These are phyloP conservation scores for Agrochola lota DNA, from an alignment of 2,888 invertebrate genomes.

Conservation along the genomic window DNA sequence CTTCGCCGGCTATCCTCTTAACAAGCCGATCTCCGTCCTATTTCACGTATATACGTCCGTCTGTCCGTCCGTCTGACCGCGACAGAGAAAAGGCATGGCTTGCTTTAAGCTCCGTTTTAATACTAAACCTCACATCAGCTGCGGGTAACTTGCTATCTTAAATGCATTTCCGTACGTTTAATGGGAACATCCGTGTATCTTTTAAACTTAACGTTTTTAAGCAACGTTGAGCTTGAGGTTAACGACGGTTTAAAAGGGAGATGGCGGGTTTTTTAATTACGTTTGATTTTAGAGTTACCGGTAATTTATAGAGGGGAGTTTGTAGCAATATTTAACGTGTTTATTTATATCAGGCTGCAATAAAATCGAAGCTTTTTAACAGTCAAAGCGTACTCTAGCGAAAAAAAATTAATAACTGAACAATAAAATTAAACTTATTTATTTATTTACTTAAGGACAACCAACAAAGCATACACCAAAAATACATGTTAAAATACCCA, in stretches of 20 bases:
- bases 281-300: conserved; percentile 25
- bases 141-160: conserved; percentile 55
- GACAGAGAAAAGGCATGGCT: conserved; percentile 59
- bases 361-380: background rate
- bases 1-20: conserved; percentile 47
- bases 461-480: too few species aligned
- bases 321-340: background rate
- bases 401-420: too few species aligned
- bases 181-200: conserved; percentile 47
- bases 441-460: too few species aligned
- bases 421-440: too few species aligned
- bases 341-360: background rate
- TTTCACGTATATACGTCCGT: conserved; percentile 48
- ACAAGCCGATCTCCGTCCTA: conserved; percentile 48
- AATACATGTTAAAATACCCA: too few species aligned
- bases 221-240: conserved; percentile 23
- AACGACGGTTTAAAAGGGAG: conserved; percentile 16
- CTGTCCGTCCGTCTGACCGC: conserved; percentile 52
- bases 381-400: background rate
- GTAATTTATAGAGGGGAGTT: conserved; percentile 7
- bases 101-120: conserved; percentile 60
- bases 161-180: conserved; percentile 65
- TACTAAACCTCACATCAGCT: conserved; percentile 62
- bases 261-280: conserved; percentile 31
- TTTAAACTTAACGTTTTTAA: conserved; percentile 51